phyloP scores from a whole-genome alignment of 23 tunicate genomes.

The Ciona savignyi region DNA sequence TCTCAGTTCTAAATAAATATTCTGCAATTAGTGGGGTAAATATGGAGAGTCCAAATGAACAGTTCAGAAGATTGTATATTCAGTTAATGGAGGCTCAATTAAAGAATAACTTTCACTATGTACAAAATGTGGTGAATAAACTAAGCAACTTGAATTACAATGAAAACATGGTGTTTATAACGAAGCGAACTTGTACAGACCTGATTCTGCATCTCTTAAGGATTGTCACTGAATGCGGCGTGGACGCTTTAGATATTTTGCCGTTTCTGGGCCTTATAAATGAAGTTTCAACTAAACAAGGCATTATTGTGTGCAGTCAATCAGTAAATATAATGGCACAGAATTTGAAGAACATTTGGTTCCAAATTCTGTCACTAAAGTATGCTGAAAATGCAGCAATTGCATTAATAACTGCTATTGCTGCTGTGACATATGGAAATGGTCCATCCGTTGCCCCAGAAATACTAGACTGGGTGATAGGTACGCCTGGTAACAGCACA shows the following conservation, averaged over 20 bases:
- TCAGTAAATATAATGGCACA: conserved; percentile 53
- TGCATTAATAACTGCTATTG: conserved; percentile 23
- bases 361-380: conserved; percentile 10
- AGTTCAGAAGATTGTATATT: neutral
- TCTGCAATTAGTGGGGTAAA: too few relatives aligned
- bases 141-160: conserved; percentile 27
- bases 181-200: conserved; percentile 58
- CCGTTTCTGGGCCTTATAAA: conserved; percentile 20
- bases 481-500: conserved; percentile 6
- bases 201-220: conserved; percentile 24
- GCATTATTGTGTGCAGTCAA: conserved; percentile 31
- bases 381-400: neutral
- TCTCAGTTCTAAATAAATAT: too few relatives aligned
- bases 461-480: conserved; percentile 35
- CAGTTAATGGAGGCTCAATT: neutral
- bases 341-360: conserved; percentile 37
- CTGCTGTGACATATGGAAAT: conserved; percentile 72
- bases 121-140: conserved; percentile 11
- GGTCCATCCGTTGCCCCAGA: conserved; percentile 73
- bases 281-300: conserved; percentile 51
- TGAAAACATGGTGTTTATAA: conserved; percentile 37
- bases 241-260: conserved; percentile 9
- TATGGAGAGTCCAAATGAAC: neutral
- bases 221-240: conserved; percentile 16
- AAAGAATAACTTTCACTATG: neutral